These are phyloP conservation scores for Lochmaea capreae DNA, from an alignment of 2,888 invertebrate species.

Conservation along the genomic window DNA sequence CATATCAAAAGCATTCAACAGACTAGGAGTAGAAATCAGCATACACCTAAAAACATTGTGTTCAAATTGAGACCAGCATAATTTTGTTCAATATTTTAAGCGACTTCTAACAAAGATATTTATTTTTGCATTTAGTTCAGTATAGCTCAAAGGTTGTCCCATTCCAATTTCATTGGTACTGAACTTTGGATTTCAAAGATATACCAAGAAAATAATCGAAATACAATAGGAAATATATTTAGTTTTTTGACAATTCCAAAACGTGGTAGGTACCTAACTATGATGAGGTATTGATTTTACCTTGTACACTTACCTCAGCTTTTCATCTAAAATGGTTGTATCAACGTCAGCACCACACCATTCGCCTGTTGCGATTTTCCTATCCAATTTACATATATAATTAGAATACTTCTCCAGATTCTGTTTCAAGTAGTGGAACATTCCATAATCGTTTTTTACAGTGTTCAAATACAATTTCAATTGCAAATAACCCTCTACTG, in stretches of 20 bases:
- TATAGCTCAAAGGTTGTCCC: too few species aligned
- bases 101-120: too few species aligned
- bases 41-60: slow-evolving; percentile 30
- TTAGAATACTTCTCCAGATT: slow-evolving; percentile 21
- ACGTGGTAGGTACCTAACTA: too few species aligned
- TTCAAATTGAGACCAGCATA: not conserved
- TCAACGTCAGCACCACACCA: not conserved
- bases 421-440: slow-evolving; percentile 22
- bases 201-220: too few species aligned
- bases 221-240: too few species aligned
- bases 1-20: slow-evolving; percentile 35
- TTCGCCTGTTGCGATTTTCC: slow-evolving; percentile 20
- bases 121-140: too few species aligned
- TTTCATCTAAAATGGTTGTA: slow-evolving; percentile 27
- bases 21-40: slow-evolving; percentile 30
- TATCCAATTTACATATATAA: slow-evolving; percentile 28
- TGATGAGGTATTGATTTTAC: not conserved
- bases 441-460: slow-evolving; percentile 18
- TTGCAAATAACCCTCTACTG: slow-evolving; percentile 34
- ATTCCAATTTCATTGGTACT: too few species aligned
- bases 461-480: slow-evolving; percentile 33
- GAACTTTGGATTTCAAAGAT: too few species aligned
- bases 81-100: not conserved
- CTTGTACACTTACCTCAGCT: slow-evolving; percentile 28
- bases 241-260: too few species aligned